These are phyloP conservation scores for Heliocidaris tuberculata DNA, from an alignment of 35 echinoderm and acorn worm species.

Conservation along the genomic window DNA sequence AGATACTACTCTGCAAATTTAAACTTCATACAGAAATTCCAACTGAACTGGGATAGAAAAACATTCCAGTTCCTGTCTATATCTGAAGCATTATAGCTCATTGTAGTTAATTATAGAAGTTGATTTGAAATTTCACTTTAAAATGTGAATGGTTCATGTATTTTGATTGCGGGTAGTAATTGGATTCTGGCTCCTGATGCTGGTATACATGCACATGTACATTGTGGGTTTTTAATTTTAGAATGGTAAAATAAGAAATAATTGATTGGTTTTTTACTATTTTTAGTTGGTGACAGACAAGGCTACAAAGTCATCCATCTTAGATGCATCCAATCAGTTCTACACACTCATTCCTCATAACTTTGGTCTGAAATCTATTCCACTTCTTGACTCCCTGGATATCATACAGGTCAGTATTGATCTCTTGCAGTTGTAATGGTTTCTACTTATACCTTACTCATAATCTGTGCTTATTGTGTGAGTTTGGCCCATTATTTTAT, in stretches of 20 bases:
- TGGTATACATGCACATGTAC: no score
- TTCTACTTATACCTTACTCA: neutral
- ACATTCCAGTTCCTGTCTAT: no score
- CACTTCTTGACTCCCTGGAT: conserved; percentile 72
- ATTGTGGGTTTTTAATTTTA: no score
- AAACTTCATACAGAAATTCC: no score
- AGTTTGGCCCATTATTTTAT: neutral
- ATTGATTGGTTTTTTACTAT: neutral
- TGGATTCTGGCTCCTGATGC: no score
- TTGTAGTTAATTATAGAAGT: no score
- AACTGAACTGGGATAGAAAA: no score
- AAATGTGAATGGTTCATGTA: no score
- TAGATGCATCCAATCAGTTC: conserved; percentile 94
- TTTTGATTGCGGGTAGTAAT: no score
- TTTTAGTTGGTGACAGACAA: conserved; percentile 72
- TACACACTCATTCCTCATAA: conserved; percentile 97
- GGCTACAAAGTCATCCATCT: conserved; percentile 45
- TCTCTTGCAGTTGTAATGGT: neutral
- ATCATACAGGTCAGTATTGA: conserved; percentile 80
- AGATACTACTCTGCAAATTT: no score
- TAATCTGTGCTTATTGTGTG: neutral
- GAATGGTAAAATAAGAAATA: neutral
- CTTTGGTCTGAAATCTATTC: conserved; percentile 86
- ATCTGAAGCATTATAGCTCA: no score
- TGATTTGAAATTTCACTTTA: no score